Evolutionary conservation across 2,797 vertebrate genomes (phyloP).

Genomic region (Argentina silus): DNA sequence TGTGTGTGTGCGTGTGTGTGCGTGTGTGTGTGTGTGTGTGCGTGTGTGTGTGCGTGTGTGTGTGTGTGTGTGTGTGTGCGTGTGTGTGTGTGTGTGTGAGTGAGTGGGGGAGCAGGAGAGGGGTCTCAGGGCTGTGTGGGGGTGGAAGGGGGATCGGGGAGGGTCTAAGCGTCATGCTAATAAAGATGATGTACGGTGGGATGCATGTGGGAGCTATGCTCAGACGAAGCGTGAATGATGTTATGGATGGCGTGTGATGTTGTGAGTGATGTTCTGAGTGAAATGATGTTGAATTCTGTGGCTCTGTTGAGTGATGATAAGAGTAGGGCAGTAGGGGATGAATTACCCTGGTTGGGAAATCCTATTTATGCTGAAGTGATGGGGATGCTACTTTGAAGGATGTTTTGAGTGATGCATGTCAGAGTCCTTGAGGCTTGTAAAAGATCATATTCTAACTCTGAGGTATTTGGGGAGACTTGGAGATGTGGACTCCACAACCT

Average conservation of each 20-base stretch:
- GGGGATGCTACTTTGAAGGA: neutral
- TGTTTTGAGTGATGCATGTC: conserved; percentile 41
- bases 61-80: conserved; percentile 1
- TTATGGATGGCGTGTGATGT: conserved; percentile 22
- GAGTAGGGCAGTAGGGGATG: neutral
- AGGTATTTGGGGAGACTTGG: conserved; percentile 30
- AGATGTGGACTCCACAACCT: conserved; percentile 30
- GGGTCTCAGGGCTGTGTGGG: conserved; percentile 17
- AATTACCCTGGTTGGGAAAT: neutral
- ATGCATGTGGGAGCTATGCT: conserved; percentile 45
- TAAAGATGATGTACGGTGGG: conserved; percentile 5
- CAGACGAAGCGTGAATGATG: conserved; percentile 39
- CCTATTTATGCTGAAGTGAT: neutral
- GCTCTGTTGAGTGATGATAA: neutral
- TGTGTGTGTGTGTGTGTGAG: conserved; percentile 9
- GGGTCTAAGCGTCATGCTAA: neutral
- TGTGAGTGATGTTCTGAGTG: conserved; percentile 61
- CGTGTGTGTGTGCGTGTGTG: conserved; percentile 5
- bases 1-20: conserved; percentile 4
- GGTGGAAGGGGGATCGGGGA: neutral
- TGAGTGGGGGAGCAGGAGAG: conserved; percentile 16
- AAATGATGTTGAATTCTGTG: conserved; percentile 44
- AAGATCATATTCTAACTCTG: conserved; percentile 40
- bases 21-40: conserved; percentile 3
- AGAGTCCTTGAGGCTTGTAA: conserved; percentile 54